Conservation (phyloP, 2,888 invertebrate genomes). For the Parapristionchus giblindavisi region DNA sequence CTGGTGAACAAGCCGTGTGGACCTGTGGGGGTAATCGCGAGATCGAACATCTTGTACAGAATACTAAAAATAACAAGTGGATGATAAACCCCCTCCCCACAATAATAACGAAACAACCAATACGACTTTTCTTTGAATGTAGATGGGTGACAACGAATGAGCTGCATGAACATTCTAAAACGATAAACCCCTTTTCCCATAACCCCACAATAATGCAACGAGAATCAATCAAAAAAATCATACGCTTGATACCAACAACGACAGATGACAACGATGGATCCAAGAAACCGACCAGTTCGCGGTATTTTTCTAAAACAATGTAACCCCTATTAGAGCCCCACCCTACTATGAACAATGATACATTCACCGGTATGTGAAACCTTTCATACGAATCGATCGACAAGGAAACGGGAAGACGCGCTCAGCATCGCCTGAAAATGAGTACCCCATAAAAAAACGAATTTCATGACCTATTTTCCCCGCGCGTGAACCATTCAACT, state of each 20-base stretch:
- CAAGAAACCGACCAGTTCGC: conserved; percentile 25
- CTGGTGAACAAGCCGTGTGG: conserved; percentile 39
- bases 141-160: conserved; percentile 25
- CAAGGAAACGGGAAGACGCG: conserved; percentile 19
- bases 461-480: conserved; percentile 19
- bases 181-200: conserved; percentile 9
- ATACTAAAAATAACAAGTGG: conserved; percentile 20
- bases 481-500: conserved; percentile 33
- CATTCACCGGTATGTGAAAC: conserved; percentile 8
- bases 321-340: conserved; percentile 26
- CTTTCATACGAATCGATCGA: conserved; percentile 19
- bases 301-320: conserved; percentile 27
- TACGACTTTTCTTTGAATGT: background rate
- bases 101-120: conserved; percentile 27
- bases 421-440: conserved; percentile 32
- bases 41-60: conserved; percentile 24
- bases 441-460: conserved; percentile 16
- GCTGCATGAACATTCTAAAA: conserved; percentile 14
- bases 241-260: conserved; percentile 14
- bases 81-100: conserved; percentile 9
- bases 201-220: conserved; percentile 11
- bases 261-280: conserved; percentile 30
- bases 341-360: conserved; percentile 6
- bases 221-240: conserved; percentile 13
- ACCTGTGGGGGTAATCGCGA: conserved; percentile 15